phyloP scores from a whole-genome alignment of 2,797 vertebrate species.

The Micromesistius poutassou region DNA sequence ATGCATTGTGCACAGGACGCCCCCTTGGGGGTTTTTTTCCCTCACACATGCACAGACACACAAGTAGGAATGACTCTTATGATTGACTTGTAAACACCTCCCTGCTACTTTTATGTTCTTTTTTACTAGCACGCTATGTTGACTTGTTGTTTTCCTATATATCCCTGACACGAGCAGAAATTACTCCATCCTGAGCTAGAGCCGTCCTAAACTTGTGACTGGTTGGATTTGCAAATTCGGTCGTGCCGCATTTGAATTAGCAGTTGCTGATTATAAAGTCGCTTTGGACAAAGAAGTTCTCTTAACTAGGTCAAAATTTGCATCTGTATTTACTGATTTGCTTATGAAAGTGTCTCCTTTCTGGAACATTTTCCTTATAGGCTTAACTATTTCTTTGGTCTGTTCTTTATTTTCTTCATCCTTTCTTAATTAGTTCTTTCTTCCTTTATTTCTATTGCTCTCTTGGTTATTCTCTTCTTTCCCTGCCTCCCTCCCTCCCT shows the following conservation, averaged over 20 bases:
- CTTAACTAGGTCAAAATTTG: neutral
- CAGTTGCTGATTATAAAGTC: neutral
- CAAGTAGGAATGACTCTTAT: neutral
- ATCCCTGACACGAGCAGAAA: neutral
- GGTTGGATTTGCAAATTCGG: neutral
- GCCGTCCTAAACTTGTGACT: neutral
- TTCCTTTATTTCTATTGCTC: neutral
- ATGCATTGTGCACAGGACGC: neutral
- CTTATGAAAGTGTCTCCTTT: neutral
- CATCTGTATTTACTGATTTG: neutral
- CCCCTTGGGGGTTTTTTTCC: neutral
- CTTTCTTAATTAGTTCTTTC: neutral
- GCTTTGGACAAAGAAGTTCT: neutral
- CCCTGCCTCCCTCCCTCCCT: constrained; percentile 28
- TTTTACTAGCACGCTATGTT: neutral
- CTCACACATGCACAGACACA: neutral
- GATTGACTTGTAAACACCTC: neutral
- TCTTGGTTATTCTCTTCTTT: neutral
- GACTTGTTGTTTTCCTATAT: neutral
- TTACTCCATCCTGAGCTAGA: too few species aligned
- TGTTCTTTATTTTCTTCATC: neutral
- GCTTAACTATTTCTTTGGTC: neutral
- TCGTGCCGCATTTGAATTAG: neutral
- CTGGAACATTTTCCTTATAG: neutral
- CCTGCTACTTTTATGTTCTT: neutral